Conservation (phyloP, 2,113 vertebrate species). For the Mesoclemmys tuberculata region DNA sequence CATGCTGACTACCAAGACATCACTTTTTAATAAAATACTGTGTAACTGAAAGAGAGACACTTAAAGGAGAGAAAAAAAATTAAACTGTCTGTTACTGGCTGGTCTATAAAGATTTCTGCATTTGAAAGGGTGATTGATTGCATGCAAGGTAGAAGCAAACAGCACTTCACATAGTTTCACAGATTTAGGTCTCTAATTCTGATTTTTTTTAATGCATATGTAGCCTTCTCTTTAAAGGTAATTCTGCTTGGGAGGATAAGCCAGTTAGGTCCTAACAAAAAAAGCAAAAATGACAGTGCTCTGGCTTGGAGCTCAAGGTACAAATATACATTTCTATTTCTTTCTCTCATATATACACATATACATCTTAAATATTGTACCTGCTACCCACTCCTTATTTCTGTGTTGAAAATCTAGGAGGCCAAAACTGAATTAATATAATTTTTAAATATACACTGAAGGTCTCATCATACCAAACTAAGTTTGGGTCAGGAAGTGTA, state of each 20-base stretch:
- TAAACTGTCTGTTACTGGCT: slow-evolving; percentile 17
- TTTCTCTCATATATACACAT: not conserved
- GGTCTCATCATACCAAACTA: not conserved
- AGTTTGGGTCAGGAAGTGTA: not conserved
- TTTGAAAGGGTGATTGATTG: slow-evolving; percentile 26
- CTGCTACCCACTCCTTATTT: not conserved
- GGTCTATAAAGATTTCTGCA: not conserved
- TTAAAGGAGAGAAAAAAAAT: slow-evolving; percentile 54
- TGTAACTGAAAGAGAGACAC: slow-evolving; percentile 42
- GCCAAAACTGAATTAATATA: not conserved
- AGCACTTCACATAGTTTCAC: not conserved
- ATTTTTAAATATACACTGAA: not conserved
- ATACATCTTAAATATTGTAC: not conserved
- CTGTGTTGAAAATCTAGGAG: not conserved
- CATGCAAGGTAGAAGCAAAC: not conserved
- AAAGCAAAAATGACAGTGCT: not conserved
- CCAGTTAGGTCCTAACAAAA: not conserved
- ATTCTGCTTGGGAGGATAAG: not conserved
- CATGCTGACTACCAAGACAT: slow-evolving; percentile 66
- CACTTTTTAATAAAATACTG: slow-evolving; percentile 75
- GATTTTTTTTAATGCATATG: not conserved
- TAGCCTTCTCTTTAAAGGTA: not conserved
- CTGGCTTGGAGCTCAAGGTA: not conserved
- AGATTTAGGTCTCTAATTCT: not conserved
- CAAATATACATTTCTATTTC: not conserved